Base-by-base conservation (phyloP, 2,888 invertebrate genomes). In the Drosophila fungiperda region DNA sequence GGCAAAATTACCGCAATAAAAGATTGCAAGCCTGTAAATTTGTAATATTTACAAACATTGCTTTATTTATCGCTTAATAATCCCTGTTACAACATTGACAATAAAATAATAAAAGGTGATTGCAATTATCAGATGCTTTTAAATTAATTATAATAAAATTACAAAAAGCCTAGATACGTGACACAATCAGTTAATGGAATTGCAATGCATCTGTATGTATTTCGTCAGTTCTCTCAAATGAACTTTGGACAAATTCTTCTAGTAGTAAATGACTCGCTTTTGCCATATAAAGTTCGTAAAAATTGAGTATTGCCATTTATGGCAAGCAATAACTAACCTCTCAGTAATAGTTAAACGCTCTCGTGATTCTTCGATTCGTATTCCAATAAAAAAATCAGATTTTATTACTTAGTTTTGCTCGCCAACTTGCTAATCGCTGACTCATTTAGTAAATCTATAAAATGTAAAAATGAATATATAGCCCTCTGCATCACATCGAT, bases 31-130 rank as follows among this genome's bases (percentile, higher is more conserved):
- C n/a, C 17, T 42, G 6, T 38, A 8, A 17, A 1, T 2, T 8
- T 38, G 17, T 17, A 17, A 17, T 38, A 38, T 38, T 38, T 38
- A 38, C 38, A 23, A 52, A 33, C 11, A 42, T 12, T 57, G 35
- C 12, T 38, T 55, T n/a, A n/a, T n/a, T 12, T 50, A 8, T 54
- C 17, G 29, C 6, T 38, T 23, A 20, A 29, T 29, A 36, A 40
- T 40, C 15, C 7, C 36, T 33, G 8, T 29, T 23, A 29, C 26
- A 9, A 35, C 12, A 40, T 11, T 32, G 12, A 7, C 35, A n/a
- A 33, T 35, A 55, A 49, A 42, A 35, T 7, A 61, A 12, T 15
- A 71, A 49, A 57, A 58, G 32, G 38, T 35, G 50, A 58, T 58
- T 48, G 9, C 29, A 62, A 59, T 58, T 58, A 63, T 15, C 35